Evolutionary conservation across 1,140 invertebrate species (phyloP).

Genomic region (Watersipora subatra): DNA sequence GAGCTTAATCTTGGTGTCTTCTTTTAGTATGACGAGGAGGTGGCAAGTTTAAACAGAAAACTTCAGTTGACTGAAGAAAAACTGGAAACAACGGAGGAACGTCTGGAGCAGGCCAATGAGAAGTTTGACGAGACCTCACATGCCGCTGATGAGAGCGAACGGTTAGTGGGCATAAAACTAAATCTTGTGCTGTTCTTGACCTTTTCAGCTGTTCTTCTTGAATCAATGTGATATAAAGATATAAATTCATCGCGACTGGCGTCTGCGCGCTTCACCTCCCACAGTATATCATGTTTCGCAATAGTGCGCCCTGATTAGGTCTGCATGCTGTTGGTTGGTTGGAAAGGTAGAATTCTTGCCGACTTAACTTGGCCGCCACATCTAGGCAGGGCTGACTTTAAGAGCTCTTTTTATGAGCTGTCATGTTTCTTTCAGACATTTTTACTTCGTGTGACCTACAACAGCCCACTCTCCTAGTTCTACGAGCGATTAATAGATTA

Average conservation of each 20-base stretch:
- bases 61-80: slow-evolving; percentile 98
- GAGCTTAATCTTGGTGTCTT: slow-evolving; percentile 1
- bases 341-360: too few species aligned
- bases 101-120: slow-evolving; percentile 83
- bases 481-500: too few species aligned
- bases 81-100: slow-evolving; percentile 91
- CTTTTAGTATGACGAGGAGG: slow-evolving; percentile 87
- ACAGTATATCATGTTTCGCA: too few species aligned
- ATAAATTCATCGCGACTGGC: neutral
- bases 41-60: slow-evolving; percentile 90
- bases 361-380: too few species aligned
- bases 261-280: too few species aligned
- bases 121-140: slow-evolving; percentile 97
- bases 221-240: neutral
- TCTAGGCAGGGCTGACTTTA: too few species aligned
- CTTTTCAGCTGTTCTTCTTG: neutral
- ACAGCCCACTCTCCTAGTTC: too few species aligned
- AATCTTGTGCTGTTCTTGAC: neutral
- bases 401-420: too few species aligned
- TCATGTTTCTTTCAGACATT: too few species aligned
- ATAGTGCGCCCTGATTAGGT: too few species aligned
- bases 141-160: slow-evolving; percentile 97
- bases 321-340: too few species aligned
- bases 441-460: too few species aligned
- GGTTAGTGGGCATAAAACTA: slow-evolving; percentile 58